A percentile compares a stretch with the other conserved stretches of the same genome.
Conservation (phyloP, 2,113 vertebrate species). For the Heliornis fulica region DNA sequence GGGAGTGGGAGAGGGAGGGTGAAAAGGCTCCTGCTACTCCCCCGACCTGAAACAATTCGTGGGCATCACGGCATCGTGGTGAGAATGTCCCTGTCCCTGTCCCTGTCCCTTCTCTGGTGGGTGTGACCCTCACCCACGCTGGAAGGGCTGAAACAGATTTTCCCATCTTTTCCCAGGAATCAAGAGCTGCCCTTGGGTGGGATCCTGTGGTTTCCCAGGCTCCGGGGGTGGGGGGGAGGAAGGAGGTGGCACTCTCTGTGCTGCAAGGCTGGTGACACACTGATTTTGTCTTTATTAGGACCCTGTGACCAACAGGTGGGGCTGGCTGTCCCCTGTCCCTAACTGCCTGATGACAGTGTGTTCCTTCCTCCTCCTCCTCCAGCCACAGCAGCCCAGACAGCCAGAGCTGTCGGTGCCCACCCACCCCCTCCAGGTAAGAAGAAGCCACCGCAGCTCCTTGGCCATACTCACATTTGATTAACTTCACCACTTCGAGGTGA, state of each 20-base stretch:
- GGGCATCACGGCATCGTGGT: not conserved
- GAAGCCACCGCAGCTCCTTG: not conserved
- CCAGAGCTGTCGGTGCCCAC: too few species aligned
- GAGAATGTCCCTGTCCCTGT: not conserved
- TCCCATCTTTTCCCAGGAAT: not conserved
- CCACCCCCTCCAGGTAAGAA: too few species aligned
- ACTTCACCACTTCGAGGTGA: conserved; percentile 93
- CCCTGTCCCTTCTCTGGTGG: not conserved
- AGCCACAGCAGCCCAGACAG: too few species aligned
- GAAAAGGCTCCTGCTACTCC: fast-evolving
- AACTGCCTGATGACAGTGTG: fast-evolving
- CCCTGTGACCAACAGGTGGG: not conserved
- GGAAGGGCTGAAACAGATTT: not conserved
- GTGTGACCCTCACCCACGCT: not conserved
- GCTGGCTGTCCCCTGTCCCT: not conserved
- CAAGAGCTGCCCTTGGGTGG: not conserved
- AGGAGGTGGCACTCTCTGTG: not conserved
- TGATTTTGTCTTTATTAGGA: not conserved
- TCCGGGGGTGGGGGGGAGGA: too few species aligned
- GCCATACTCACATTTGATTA: conserved; percentile 90
- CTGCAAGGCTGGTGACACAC: not conserved
- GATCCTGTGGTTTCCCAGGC: not conserved
- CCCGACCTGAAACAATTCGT: fast-evolving
- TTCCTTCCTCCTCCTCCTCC: not conserved
- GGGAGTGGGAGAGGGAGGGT: too few species aligned